Conservation (phyloP, 2,797 vertebrate species). For the Acridotheres tristis region DNA sequence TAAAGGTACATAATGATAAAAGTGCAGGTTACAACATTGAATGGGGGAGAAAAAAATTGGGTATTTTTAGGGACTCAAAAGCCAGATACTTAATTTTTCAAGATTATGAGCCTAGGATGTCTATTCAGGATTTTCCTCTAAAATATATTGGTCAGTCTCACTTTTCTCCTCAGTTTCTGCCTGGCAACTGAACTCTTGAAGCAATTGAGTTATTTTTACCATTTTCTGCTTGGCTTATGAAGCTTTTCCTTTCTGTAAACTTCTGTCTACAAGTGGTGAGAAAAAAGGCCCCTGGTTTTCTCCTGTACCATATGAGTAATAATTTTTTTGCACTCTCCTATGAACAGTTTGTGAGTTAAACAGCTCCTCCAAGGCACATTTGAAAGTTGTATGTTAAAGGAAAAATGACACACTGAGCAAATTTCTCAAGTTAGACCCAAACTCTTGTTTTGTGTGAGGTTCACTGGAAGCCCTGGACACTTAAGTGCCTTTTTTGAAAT, state of each 20-base stretch:
- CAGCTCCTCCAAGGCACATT: constrained; percentile 1
- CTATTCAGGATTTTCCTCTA: neutral
- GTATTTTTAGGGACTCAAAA: neutral
- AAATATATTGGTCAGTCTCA: neutral
- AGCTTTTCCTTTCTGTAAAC: neutral
- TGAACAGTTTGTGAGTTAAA: neutral
- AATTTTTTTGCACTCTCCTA: neutral
- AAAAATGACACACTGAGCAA: neutral
- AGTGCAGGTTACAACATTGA: neutral
- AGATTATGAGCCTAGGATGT: neutral
- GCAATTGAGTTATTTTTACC: neutral
- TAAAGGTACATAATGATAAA: neutral
- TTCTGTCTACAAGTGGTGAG: neutral
- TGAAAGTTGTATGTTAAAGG: neutral
- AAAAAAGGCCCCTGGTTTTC: neutral
- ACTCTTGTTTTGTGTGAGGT: neutral
- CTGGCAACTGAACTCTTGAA: neutral
- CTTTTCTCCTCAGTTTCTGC: neutral
- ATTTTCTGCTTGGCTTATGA: neutral
- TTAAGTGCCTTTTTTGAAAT: neutral
- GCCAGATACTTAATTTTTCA: neutral
- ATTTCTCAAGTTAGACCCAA: neutral
- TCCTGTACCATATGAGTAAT: neutral
- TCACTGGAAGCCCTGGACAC: neutral
- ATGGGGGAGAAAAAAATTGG: neutral